Conservation (phyloP, 2,113 vertebrate genomes). For the Alces alces region DNA sequence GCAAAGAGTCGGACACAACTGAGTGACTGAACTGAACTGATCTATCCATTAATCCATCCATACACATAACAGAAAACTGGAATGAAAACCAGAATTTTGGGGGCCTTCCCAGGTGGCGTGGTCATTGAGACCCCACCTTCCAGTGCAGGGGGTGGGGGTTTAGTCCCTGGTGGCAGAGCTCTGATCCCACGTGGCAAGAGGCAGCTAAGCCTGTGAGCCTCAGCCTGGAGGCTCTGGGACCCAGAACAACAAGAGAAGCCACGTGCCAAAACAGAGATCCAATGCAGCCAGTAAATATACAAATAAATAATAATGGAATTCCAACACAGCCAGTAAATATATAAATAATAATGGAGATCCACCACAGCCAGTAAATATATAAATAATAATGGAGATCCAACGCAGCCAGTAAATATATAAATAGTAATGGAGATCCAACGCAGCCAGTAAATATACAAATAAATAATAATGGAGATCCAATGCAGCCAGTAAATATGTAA, state of each 20-base stretch:
- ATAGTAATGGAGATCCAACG: too few species aligned
- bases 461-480: too few species aligned
- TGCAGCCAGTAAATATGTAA: not conserved
- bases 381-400: not conserved
- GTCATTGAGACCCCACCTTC: not conserved
- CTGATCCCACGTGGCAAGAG: not conserved
- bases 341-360: too few species aligned
- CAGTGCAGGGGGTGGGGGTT: not conserved
- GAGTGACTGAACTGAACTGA: too few species aligned
- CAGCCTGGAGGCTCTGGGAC: not conserved
- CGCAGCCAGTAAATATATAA: not conserved
- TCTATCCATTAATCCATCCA: too few species aligned
- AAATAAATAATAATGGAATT: too few species aligned
- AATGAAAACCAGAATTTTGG: not conserved
- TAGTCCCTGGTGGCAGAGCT: not conserved
- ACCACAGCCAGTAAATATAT: not conserved
- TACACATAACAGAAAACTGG: not conserved
- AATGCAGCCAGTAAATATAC: too few species aligned
- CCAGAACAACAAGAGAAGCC: not conserved
- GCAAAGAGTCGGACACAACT: too few species aligned
- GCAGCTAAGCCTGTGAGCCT: not conserved
- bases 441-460: not conserved
- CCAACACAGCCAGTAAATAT: too few species aligned
- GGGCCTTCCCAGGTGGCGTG: not conserved
- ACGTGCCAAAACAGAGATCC: accelerated